phyloP scores from a whole-genome alignment of 2,797 vertebrate species.

The Falco concolor region DNA sequence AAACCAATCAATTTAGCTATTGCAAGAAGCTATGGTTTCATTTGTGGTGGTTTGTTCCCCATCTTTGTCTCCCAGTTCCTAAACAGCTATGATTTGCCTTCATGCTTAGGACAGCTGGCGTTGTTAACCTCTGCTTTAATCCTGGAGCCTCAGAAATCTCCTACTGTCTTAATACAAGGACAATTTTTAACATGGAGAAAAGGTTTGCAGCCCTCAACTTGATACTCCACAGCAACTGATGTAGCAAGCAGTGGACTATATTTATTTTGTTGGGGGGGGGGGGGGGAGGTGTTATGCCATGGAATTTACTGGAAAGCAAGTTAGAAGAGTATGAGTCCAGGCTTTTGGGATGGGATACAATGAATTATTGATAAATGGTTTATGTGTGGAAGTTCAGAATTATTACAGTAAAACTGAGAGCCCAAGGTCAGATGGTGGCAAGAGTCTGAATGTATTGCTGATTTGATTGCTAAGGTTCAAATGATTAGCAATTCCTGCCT shows the following conservation, averaged over 20 bases:
- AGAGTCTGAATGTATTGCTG: neutral
- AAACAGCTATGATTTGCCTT: neutral
- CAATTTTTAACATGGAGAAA: neutral
- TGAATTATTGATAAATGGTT: neutral
- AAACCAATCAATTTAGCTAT: neutral
- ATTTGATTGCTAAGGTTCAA: neutral
- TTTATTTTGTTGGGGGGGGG: neutral
- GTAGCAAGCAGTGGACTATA: neutral
- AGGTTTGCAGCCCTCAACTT: neutral
- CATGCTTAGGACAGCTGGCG: neutral
- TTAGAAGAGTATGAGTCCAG: neutral
- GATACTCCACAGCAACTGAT: neutral
- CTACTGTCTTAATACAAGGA: neutral
- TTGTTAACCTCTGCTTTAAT: neutral
- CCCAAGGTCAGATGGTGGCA: neutral
- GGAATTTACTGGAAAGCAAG: neutral
- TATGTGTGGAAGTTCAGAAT: neutral
- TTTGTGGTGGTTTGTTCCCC: neutral
- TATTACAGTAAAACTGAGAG: neutral
- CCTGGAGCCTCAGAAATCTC: neutral
- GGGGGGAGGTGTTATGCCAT: neutral
- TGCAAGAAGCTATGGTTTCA: neutral
- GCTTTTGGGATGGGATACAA: neutral
- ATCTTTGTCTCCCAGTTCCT: neutral
- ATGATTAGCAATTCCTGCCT: neutral